These are phyloP conservation scores for Sula dactylatra DNA, from an alignment of 2,113 vertebrate genomes.

Conservation along the genomic window DNA sequence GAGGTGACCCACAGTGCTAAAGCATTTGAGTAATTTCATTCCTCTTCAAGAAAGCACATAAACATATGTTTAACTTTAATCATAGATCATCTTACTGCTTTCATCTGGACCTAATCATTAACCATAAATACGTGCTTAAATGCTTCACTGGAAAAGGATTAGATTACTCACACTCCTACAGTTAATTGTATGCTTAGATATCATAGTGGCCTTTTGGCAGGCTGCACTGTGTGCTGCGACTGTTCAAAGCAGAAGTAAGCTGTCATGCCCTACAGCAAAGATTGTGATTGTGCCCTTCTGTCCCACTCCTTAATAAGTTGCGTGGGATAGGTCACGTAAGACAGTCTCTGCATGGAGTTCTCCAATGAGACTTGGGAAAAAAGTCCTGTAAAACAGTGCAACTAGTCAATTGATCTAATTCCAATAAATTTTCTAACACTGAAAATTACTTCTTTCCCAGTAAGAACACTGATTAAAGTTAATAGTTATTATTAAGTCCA, in stretches of 20 bases:
- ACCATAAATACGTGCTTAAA: not conserved
- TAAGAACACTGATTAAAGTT: not conserved
- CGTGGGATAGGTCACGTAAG: not conserved
- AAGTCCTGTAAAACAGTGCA: not conserved
- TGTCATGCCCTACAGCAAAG: not conserved
- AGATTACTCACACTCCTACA: not conserved
- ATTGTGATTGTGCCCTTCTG: not conserved
- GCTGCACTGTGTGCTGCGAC: not conserved
- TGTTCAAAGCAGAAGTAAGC: not conserved
- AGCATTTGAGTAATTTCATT: not conserved
- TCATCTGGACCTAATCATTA: slow-evolving; percentile 26
- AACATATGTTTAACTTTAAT: slow-evolving; percentile 52
- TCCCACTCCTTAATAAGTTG: not conserved
- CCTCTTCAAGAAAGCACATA: slow-evolving; percentile 12
- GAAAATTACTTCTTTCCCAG: not conserved
- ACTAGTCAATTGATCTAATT: not conserved
- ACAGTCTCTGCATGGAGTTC: not conserved
- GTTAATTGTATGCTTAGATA: not conserved
- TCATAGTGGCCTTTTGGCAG: not conserved
- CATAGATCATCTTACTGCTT: not conserved
- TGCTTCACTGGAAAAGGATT: not conserved
- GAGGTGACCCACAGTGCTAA: not conserved
- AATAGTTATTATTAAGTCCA: not conserved
- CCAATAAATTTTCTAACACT: not conserved
- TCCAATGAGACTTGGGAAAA: not conserved